phyloP scores from a whole-genome alignment of 2,888 invertebrate genomes.

The Clusia tigrina region DNA sequence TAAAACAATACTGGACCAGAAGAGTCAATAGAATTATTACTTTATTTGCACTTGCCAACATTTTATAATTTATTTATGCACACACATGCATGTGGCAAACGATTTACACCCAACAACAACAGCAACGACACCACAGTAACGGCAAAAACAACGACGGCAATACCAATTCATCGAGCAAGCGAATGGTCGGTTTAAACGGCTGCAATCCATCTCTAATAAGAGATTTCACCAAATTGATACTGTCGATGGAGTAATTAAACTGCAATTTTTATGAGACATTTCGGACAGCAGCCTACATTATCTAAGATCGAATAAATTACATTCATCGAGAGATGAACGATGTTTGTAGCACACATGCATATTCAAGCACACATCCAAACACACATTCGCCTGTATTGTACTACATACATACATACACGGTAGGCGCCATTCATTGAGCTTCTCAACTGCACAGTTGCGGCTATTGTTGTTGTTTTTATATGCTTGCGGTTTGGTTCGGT shows the following conservation, averaged over 20 bases:
- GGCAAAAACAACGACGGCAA: not conserved
- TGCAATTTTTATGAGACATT: slow-evolving; percentile 64
- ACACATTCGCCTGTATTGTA: slow-evolving; percentile 11
- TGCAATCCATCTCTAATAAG: slow-evolving; percentile 62
- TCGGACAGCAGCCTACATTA: slow-evolving; percentile 59
- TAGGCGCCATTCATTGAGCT: not conserved
- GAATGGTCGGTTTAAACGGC: slow-evolving; percentile 34
- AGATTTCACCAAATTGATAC: slow-evolving; percentile 62
- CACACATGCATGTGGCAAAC: no score
- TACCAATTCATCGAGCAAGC: not conserved
- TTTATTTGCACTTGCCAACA: no score
- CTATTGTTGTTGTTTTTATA: slow-evolving; percentile 9
- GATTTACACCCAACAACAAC: no score
- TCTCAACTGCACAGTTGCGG: slow-evolving; percentile 20
- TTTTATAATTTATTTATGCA: no score
- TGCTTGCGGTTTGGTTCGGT: not conserved
- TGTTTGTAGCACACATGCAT: not conserved
- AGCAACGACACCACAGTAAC: no score
- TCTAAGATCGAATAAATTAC: slow-evolving; percentile 64
- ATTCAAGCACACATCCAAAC: slow-evolving; percentile 28
- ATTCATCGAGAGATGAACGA: slow-evolving; percentile 41
- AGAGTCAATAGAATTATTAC: no score
- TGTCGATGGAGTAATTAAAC: slow-evolving; percentile 65
- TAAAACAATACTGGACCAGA: no score
- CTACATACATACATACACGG: slow-evolving; percentile 14